These are phyloP conservation scores for Lagodon rhomboides DNA, from an alignment of 2,797 vertebrate species.

Conservation along the genomic window DNA sequence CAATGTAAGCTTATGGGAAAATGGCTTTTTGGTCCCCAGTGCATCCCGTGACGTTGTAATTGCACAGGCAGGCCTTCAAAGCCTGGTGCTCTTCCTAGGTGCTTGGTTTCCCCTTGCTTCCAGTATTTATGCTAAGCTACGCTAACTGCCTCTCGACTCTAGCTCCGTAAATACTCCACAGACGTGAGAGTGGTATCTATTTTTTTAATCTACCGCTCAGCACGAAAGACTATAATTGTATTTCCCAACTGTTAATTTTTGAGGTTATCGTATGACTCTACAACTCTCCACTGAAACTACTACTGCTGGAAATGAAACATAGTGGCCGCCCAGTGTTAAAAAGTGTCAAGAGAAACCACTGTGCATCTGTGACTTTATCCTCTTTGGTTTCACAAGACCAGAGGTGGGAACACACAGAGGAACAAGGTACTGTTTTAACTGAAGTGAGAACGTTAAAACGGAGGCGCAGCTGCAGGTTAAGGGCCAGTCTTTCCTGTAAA, in stretches of 20 bases:
- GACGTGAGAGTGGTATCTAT: not conserved
- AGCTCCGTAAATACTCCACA: no score
- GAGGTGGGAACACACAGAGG: conserved; percentile 16
- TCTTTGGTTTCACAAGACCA: conserved; percentile 9
- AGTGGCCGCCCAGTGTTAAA: not conserved
- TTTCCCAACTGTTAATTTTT: not conserved
- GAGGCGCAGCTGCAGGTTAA: conserved; percentile 2
- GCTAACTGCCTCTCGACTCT: not conserved
- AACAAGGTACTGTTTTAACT: conserved; percentile 27
- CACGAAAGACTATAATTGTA: not conserved
- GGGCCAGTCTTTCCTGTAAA: not conserved
- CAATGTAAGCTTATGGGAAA: no score
- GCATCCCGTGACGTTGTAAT: no score
- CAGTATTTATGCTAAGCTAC: conserved; percentile 1
- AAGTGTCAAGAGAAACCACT: conserved; percentile 11
- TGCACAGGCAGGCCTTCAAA: no score
- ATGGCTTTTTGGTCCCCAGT: no score
- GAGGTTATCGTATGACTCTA: not conserved
- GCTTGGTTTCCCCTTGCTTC: not conserved
- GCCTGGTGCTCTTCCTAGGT: no score
- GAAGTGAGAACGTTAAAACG: conserved; percentile 30
- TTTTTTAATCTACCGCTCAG: not conserved
- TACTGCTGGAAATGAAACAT: conserved; percentile 25
- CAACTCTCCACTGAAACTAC: conserved; percentile 22
- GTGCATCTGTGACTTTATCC: conserved; percentile 21